Evolutionary conservation across 2,888 invertebrate genomes (phyloP), one percentile per base, ranked within the genome.

Genomic region (Dione vanillae): DNA sequence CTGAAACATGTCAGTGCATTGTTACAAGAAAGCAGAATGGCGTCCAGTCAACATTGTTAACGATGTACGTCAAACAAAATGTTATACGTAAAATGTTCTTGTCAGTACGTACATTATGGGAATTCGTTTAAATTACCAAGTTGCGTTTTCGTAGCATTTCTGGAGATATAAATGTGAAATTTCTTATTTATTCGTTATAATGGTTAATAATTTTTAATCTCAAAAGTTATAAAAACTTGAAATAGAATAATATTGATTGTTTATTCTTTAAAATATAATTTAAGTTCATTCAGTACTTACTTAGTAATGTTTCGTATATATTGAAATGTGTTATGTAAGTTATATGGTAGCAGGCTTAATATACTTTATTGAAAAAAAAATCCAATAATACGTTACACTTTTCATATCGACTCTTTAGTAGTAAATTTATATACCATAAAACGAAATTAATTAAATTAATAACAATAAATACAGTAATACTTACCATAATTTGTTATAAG

Each of bases 31-130:
- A 66, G 65, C 69, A 65, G 69, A 72, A 72, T 74, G 72, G 70
- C 67, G 74, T 72, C 72, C 74, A 70, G 74, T 74, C 69, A 74
- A 74, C 74, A 74, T 74, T 67, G 74, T 74, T 74, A 74, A 74
- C 74, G 20, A 20, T 37, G 62, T 68, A 56, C 72, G 65, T 72
- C 72, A 74, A n/a, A 72, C 74, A 58, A 70, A 72, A 72, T 72
- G 65, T 56, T 54, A 69, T 47, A 67, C 69, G 66, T 71, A 67
- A 71, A 71, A 67, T 59, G 67, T 65, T 70, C 62, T 69, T 64
- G 62, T 56, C 71, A 67, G 56, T 62, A 16, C 54, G 14, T 51
- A 65, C n/a, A 40, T 11, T 27, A 27, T 64, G 2, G 43, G 27
- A 11, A 61, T 45, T 61, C 59, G 59, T 43, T 61, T 61, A n/a